A percentile compares a stretch with the other conserved stretches of the same genome.
Conservation (phyloP, 2,888 invertebrate species). For the Ormia ochracea region DNA sequence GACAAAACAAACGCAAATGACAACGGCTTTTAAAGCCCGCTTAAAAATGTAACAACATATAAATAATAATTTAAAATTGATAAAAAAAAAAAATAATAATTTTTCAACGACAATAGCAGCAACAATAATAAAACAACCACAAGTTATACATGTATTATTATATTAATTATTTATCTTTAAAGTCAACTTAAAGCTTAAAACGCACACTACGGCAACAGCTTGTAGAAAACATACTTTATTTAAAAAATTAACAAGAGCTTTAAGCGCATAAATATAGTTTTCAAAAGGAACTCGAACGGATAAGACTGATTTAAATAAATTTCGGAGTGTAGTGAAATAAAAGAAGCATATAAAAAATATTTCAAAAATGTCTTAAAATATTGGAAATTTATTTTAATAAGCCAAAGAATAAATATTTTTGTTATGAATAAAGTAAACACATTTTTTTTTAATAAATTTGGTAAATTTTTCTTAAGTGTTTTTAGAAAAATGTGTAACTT, state of each 20-base stretch:
- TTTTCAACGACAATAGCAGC: slow-evolving; percentile 36
- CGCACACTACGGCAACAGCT: background rate
- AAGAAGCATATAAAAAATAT: slow-evolving; percentile 4
- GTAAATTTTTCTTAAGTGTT: background rate
- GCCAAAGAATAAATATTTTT: background rate
- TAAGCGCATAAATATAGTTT: slow-evolving; percentile 47
- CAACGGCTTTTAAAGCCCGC: slow-evolving; percentile 44
- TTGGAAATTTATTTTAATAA: background rate
- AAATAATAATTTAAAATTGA: slow-evolving; percentile 50
- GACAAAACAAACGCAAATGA: slow-evolving; percentile 38
- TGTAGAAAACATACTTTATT: background rate
- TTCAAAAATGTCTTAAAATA: slow-evolving; percentile 8
- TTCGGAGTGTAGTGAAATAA: slow-evolving; percentile 29
- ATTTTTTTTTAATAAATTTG: background rate
- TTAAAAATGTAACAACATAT: slow-evolving; percentile 32
- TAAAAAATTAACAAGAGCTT: slow-evolving; percentile 12
- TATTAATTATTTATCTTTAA: slow-evolving; percentile 54
- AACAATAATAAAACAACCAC: slow-evolving; percentile 34
- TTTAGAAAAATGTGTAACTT: slow-evolving; percentile 36
- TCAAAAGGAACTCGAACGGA: slow-evolving; percentile 57
- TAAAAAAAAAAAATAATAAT: slow-evolving; percentile 51
- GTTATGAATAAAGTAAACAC: background rate
- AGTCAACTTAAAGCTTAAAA: slow-evolving; percentile 40
- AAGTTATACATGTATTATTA: slow-evolving; percentile 36
- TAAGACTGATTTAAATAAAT: slow-evolving; percentile 58